phyloP scores from a whole-genome alignment of 1,140 invertebrate genomes.

The Lepidurus couesii region DNA sequence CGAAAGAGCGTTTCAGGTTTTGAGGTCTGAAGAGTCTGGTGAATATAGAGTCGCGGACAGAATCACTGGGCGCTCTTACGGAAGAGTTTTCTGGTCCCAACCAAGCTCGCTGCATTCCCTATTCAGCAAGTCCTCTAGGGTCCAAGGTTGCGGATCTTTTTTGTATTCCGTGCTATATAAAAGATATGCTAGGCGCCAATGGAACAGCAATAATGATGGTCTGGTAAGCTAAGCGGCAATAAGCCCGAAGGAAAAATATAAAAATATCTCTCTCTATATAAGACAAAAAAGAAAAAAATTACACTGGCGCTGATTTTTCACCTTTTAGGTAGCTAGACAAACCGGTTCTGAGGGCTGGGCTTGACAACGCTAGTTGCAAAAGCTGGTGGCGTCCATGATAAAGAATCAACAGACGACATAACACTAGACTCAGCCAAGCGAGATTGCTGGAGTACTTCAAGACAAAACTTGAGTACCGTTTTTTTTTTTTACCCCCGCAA shows the following conservation, averaged over 20 bases:
- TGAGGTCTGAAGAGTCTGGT: background rate
- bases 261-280: too few relatives aligned
- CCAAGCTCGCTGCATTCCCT: background rate
- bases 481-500: background rate
- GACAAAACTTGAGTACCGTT: background rate
- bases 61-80: background rate
- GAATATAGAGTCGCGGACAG: constrained; percentile 5
- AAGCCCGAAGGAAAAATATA: background rate
- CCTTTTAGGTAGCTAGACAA: background rate
- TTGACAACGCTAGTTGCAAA: background rate
- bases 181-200: constrained; percentile 12
- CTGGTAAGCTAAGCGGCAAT: constrained; percentile 18
- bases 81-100: background rate
- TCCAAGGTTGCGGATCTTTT: background rate
- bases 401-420: background rate
- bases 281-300: background rate
- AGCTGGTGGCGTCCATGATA: background rate
- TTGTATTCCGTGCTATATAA: background rate
- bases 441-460: background rate
- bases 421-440: background rate
- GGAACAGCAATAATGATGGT: constrained; percentile 22
- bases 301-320: background rate
- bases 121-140: background rate
- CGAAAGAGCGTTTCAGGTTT: background rate
- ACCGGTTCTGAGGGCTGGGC: background rate